Base-by-base conservation (phyloP, 2,797 vertebrate species). In the Enteromius fasciolatus region DNA sequence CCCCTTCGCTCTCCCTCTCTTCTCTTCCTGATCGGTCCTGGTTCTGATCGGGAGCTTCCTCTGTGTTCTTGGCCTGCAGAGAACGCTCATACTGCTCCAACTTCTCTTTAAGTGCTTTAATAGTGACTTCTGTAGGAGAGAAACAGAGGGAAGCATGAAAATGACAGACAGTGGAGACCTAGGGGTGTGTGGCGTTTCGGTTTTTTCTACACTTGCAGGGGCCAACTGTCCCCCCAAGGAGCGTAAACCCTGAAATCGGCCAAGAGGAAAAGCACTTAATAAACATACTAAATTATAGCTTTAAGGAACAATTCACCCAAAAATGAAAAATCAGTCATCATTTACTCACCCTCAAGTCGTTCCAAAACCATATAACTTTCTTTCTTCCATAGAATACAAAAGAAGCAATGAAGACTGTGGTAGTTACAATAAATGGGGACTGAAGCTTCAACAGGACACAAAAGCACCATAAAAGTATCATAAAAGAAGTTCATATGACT, bases 21-120 rank as follows among this genome's bases (percentile, higher is more conserved):
- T 95, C 81, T 94, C 94, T 87, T 96, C 93, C 93, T 48, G 46
- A 72, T 72, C 10, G 15, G 31, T 81, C 54, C 81, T 69, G 74
- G 88, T 94, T 94, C 87, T 95, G 95, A 86, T 96, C 95, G 33
- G 95, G 94, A 87, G 95, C 95, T 74, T 96, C 94, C 70, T 93
- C 95, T 91, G 95, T 95, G 0, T 94, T 95, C 91, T 95, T 95
- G 91, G 91, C 95, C 93, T 94, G 95, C 92, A 96, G 90, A 76
- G 94, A 94, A 92, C 94, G 94, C 80, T 97, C 95, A 88, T 96
- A 96, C 90, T 96, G 95, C 91, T 95, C 94, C 92, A 97, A 94
- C 92, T 97, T 96, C 92, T 97, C 95, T 91, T 95, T 96, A 94
- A 97, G 95, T 94, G 95, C 95, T 95, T 97, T 96, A 94, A 97